These are phyloP conservation scores for Okamejei kenojei DNA, from an alignment of 2,797 vertebrate species.

Conservation along the genomic window DNA sequence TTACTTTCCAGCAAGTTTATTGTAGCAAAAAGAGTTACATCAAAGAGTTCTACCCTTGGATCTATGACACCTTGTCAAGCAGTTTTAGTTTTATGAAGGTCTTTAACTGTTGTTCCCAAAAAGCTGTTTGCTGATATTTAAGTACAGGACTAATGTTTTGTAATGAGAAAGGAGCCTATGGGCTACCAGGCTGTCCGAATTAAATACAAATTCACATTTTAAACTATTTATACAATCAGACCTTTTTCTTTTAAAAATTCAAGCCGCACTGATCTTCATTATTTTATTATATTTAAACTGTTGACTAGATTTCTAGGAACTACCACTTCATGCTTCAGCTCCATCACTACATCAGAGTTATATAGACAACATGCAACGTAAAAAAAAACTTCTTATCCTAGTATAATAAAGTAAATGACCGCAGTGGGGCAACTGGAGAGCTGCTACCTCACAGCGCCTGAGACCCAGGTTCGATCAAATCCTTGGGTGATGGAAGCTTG, in stretches of 20 bases:
- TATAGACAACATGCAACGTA: neutral
- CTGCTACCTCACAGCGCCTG: no score
- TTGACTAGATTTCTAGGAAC: neutral
- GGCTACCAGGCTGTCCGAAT: neutral
- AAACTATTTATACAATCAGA: neutral
- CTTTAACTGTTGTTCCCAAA: neutral
- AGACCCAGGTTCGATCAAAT: no score
- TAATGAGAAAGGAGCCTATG: neutral
- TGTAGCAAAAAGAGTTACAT: no score
- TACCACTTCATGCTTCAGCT: neutral
- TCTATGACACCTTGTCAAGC: neutral
- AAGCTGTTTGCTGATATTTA: neutral
- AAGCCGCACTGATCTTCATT: neutral
- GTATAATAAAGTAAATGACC: neutral
- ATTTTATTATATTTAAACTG: neutral
- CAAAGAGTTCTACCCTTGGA: neutral
- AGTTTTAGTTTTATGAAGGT: neutral
- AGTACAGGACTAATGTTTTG: neutral
- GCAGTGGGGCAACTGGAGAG: no score
- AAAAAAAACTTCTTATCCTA: neutral
- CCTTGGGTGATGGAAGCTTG: no score
- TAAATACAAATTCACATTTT: neutral
- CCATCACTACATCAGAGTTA: neutral
- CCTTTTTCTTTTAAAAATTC: neutral
- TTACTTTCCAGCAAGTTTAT: neutral